phyloP scores from a whole-genome alignment of 2,113 vertebrate species.

The Halichoeres trimaculatus region DNA sequence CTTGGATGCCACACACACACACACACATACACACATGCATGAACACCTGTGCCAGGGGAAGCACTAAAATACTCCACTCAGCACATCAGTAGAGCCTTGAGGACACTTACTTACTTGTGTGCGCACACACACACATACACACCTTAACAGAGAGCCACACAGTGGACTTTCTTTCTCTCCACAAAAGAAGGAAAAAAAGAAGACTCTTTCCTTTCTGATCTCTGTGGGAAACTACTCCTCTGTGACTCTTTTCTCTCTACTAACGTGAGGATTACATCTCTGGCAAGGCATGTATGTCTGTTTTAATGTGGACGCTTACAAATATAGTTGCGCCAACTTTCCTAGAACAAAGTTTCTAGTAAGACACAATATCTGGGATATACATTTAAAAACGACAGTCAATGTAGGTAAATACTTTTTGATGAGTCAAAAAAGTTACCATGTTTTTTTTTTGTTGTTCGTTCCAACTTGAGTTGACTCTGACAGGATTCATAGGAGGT shows the following conservation, averaged over 20 bases:
- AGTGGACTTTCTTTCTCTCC: slow-evolving; percentile 20
- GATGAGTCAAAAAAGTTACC: too few relatives aligned
- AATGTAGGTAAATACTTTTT: too few relatives aligned
- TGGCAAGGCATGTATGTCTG: neutral
- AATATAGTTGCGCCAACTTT: neutral
- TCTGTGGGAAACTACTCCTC: neutral
- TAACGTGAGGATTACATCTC: slow-evolving; percentile 9
- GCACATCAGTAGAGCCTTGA: slow-evolving; percentile 74
- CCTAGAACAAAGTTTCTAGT: neutral
- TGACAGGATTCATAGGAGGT: too few relatives aligned
- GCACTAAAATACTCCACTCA: slow-evolving; percentile 74
- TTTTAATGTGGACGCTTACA: neutral
- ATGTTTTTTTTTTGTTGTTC: too few relatives aligned
- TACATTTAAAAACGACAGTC: too few relatives aligned
- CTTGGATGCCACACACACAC: slow-evolving; percentile 53
- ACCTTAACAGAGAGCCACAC: slow-evolving; percentile 2
- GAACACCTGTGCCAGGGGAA: slow-evolving; percentile 70
- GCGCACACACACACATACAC: neutral
- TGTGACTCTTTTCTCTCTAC: neutral
- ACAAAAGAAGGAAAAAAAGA: slow-evolving; percentile 19
- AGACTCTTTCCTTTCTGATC: neutral
- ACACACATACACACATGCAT: slow-evolving; percentile 35
- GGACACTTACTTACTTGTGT: slow-evolving; percentile 53
- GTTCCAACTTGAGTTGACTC: too few relatives aligned
- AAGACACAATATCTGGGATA: neutral